Conservation (phyloP, 1,140 invertebrate genomes). For the Penaeus japonicus region DNA sequence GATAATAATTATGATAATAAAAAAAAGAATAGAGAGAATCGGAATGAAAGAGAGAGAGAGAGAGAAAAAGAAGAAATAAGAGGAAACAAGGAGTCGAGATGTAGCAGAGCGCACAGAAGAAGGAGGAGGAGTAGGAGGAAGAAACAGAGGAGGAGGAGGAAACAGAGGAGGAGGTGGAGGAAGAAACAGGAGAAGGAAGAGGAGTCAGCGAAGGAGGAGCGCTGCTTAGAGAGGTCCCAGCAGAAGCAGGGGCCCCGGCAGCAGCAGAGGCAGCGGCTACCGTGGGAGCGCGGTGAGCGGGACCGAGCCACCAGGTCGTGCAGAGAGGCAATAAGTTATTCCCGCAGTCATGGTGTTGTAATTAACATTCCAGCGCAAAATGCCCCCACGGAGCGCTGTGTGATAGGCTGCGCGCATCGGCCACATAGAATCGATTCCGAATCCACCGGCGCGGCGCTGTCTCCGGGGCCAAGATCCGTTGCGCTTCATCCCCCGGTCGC, state of each 20-base stretch:
- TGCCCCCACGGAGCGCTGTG: constrained; percentile 20
- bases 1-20: too few species aligned
- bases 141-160: too few species aligned
- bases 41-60: too few species aligned
- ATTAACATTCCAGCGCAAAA: constrained; percentile 46
- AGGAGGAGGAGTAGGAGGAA: too few species aligned
- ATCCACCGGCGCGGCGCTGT: neutral
- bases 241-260: neutral
- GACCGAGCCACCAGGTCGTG: constrained; percentile 23
- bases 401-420: neutral
- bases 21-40: too few species aligned
- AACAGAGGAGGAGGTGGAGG: too few species aligned
- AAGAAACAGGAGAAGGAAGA: neutral
- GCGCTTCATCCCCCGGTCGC: too few species aligned
- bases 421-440: neutral
- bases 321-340: constrained; percentile 45
- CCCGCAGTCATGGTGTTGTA: constrained; percentile 43
- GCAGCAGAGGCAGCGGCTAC: constrained; percentile 14
- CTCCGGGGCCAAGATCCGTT: too few species aligned
- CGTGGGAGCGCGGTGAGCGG: constrained; percentile 16
- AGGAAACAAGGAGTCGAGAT: too few species aligned
- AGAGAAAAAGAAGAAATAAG: too few species aligned
- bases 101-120: too few species aligned
- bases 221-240: neutral
- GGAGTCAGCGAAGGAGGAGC: neutral